Percentiles rank a stretch among this genome's conserved stretches.
These are phyloP conservation scores for Chironex yamaguchii DNA, from an alignment of 30 jellyfish, hydroid and myxozoan species.

Conservation along the genomic window DNA sequence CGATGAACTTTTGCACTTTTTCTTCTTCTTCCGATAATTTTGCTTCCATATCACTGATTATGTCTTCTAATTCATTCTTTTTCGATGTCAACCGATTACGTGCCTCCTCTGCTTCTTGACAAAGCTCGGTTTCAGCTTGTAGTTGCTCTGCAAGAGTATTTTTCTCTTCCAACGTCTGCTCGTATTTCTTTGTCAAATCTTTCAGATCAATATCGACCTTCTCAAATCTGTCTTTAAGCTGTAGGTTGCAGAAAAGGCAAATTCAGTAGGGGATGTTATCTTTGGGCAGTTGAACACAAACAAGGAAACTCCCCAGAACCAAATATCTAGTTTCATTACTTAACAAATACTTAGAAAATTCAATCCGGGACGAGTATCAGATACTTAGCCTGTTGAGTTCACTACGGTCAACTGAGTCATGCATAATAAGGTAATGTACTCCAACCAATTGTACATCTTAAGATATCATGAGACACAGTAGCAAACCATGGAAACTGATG, in stretches of 20 bases:
- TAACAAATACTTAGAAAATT: no score
- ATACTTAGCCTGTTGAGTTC: no score
- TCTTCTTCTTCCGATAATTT: slow-evolving; percentile 94
- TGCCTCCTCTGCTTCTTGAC: slow-evolving; percentile 99
- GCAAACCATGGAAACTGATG: no score
- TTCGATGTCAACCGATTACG: slow-evolving; percentile 75
- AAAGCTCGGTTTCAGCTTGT: slow-evolving; percentile 96
- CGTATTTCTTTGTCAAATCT: slow-evolving; percentile 78
- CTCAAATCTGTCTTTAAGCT: slow-evolving; percentile 84
- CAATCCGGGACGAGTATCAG: no score
- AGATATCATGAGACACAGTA: no score
- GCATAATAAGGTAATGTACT: no score
- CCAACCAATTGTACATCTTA: no score
- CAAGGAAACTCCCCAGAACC: no score
- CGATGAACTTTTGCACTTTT: slow-evolving; percentile 70
- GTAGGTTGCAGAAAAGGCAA: not conserved
- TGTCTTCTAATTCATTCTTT: slow-evolving; percentile 93
- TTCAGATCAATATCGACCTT: slow-evolving; percentile 81
- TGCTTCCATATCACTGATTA: slow-evolving; percentile 88
- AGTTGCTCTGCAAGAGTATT: slow-evolving; percentile 89
- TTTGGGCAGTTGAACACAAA: no score
- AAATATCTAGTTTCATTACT: no score
- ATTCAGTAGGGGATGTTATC: not conserved
- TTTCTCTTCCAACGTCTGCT: slow-evolving; percentile 88
- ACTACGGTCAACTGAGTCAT: no score